A percentile compares a stretch with the other conserved stretches of the same genome.
phyloP scores from a whole-genome alignment of 2,113 vertebrate species.

The Agapornis roseicollis region DNA sequence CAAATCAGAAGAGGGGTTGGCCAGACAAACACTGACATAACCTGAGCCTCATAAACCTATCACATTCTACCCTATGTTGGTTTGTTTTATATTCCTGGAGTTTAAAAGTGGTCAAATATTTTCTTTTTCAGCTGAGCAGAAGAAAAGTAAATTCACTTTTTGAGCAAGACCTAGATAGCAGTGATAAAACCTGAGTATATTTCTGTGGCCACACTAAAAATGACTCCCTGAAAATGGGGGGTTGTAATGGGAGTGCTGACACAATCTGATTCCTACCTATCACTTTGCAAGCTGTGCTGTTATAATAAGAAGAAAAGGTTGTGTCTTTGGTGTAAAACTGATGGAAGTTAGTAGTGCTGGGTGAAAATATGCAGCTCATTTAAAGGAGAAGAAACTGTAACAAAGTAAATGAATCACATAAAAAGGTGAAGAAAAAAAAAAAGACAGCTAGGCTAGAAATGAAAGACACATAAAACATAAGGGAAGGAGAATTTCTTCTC shows the following conservation, averaged over 20 bases:
- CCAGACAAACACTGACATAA: not conserved
- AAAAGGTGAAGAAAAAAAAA: not conserved
- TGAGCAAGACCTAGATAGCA: constrained; percentile 25
- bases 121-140: not conserved
- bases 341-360: constrained; percentile 60
- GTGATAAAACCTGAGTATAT: not conserved
- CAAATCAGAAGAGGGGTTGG: not conserved
- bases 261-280: constrained; percentile 64
- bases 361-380: constrained; percentile 69
- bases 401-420: constrained; percentile 57
- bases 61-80: not conserved
- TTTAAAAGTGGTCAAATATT: not conserved
- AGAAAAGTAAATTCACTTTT: not conserved
- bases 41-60: not conserved
- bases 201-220: constrained; percentile 45
- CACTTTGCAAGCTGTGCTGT: constrained; percentile 63
- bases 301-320: constrained; percentile 66
- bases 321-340: constrained; percentile 59
- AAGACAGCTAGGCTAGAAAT: constrained; percentile 34
- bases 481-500: constrained; percentile 16
- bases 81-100: not conserved
- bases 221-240: constrained; percentile 26
- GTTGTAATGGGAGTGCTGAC: constrained; percentile 59
- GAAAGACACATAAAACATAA: constrained; percentile 55
- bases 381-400: constrained; percentile 55